Conservation (phyloP, 2,888 invertebrate species). For the Phasia obesa region DNA sequence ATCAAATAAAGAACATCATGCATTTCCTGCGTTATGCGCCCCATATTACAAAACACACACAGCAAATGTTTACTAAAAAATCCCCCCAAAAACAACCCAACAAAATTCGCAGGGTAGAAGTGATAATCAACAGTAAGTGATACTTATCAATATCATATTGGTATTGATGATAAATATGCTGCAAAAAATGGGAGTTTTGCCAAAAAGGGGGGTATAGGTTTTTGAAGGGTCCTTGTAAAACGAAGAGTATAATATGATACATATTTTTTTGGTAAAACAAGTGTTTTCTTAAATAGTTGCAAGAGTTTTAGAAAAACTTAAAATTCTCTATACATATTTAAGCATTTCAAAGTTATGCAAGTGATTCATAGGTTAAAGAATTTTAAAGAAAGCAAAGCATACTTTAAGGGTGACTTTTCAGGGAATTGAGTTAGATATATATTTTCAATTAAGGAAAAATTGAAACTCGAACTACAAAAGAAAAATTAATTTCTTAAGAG, state of each 20-base stretch:
- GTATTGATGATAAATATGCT: slow-evolving; percentile 40
- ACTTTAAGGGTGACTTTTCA: slow-evolving; percentile 43
- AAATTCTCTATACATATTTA: slow-evolving; percentile 53
- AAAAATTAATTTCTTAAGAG: not conserved
- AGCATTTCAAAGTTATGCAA: not conserved
- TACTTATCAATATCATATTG: slow-evolving; percentile 71
- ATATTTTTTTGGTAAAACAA: slow-evolving; percentile 46
- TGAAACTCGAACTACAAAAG: not conserved
- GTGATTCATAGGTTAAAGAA: not conserved
- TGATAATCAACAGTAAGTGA: slow-evolving; percentile 69
- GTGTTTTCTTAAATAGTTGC: slow-evolving; percentile 53
- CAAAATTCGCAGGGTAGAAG: slow-evolving; percentile 44
- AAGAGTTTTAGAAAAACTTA: slow-evolving; percentile 25
- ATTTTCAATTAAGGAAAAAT: slow-evolving; percentile 1
- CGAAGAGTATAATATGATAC: slow-evolving; percentile 29
- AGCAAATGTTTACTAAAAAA: not conserved
- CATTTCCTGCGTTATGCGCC: slow-evolving; percentile 56
- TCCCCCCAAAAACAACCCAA: slow-evolving; percentile 1
- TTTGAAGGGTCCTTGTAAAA: not conserved
- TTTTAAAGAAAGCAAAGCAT: slow-evolving; percentile 17
- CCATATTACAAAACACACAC: not conserved
- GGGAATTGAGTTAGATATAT: not conserved
- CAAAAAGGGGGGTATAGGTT: not conserved
- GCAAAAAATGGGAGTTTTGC: not conserved
- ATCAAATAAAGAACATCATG: slow-evolving; percentile 70